phyloP scores from a whole-genome alignment of 2,888 invertebrate genomes.

The Trichopoda pennipes region DNA sequence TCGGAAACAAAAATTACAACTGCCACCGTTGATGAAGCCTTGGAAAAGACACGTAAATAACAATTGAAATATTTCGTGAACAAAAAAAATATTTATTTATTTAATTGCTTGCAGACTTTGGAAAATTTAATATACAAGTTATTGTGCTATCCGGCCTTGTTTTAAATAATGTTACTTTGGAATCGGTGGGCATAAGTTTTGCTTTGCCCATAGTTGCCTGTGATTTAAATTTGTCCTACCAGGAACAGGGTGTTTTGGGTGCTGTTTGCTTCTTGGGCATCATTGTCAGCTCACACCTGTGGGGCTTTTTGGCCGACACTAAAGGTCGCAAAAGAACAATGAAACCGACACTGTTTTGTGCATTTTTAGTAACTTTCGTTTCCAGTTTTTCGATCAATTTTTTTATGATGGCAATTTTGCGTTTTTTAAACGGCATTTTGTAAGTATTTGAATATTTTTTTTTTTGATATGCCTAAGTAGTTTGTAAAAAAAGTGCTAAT shows the following conservation, averaged over 20 bases:
- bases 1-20: constrained; percentile 9
- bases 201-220: constrained; percentile 82
- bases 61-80: background rate
- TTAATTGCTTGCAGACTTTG: constrained; percentile 80
- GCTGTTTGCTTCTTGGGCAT: constrained; percentile 81
- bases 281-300: constrained; percentile 82
- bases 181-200: constrained; percentile 82
- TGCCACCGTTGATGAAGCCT: constrained; percentile 68
- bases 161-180: constrained; percentile 80
- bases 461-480: background rate
- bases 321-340: constrained; percentile 81
- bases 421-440: constrained; percentile 83
- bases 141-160: constrained; percentile 82
- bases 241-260: constrained; percentile 79
- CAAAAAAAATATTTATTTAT: background rate
- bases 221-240: constrained; percentile 78
- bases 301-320: constrained; percentile 83
- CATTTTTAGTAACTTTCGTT: constrained; percentile 80
- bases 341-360: constrained; percentile 80
- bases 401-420: constrained; percentile 81
- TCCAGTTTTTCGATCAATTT: constrained; percentile 82
- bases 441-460: constrained; percentile 74
- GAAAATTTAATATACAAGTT: constrained; percentile 81
- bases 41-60: constrained; percentile 67
- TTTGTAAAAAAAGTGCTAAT: background rate